phyloP scores from a whole-genome alignment of 2,888 invertebrate genomes.

The Tetrapedia diversipes region DNA sequence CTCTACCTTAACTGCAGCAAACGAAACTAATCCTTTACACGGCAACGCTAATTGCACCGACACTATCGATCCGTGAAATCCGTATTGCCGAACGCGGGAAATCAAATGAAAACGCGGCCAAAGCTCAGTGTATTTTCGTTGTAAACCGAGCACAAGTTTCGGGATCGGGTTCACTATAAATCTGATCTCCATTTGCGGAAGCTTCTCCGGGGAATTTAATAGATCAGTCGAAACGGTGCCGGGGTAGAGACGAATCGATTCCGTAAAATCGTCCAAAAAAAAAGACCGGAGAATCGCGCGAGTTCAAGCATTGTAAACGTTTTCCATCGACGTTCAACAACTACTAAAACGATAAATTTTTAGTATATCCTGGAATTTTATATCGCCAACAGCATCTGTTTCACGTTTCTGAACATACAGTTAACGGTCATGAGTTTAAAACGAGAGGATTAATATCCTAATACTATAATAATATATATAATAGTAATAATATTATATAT shows the following conservation, averaged over 20 bases:
- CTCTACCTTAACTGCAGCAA: too few species aligned
- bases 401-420: not conserved
- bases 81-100: constrained; percentile 3
- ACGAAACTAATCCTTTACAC: not conserved
- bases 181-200: constrained; percentile 47
- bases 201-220: constrained; percentile 38
- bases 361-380: too few species aligned
- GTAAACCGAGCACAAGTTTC: constrained; percentile 31
- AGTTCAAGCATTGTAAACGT: not conserved
- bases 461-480: too few species aligned
- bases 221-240: constrained; percentile 43
- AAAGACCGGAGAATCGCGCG: not conserved
- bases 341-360: too few species aligned
- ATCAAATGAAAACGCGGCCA: constrained; percentile 4
- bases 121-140: constrained; percentile 15
- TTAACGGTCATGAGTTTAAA: too few species aligned
- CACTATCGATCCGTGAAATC: not conserved
- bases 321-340: not conserved
- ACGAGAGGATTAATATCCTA: too few species aligned
- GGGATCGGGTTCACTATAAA: constrained; percentile 29
- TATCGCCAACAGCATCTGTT: too few species aligned
- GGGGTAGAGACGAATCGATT: constrained; percentile 40
- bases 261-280: constrained; percentile 26
- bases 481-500: too few species aligned
- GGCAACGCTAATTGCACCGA: constrained; percentile 10